phyloP scores from a whole-genome alignment of 1,140 invertebrate species.

The Hylaeus anthracinus region DNA sequence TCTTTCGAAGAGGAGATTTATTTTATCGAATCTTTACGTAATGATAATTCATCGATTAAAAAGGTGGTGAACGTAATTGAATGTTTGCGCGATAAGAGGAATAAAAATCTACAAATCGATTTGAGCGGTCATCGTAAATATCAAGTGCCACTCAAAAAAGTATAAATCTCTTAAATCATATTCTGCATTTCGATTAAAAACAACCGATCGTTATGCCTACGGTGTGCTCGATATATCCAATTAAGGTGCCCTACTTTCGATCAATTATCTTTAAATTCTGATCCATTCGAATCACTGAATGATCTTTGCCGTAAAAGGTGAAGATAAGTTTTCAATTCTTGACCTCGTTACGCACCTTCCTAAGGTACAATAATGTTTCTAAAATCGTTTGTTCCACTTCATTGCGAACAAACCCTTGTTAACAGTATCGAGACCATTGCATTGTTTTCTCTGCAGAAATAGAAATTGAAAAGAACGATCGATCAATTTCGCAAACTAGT shows the following conservation, averaged over 20 bases:
- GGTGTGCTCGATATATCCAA: conserved; percentile 18
- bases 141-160: not conserved
- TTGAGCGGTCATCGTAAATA: not conserved
- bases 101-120: not conserved
- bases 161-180: not conserved
- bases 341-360: not conserved
- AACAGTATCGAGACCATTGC: not conserved
- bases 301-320: conserved; percentile 25
- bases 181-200: not conserved
- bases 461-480: not conserved
- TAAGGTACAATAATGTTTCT: too few relatives aligned
- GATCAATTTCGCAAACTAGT: conserved; percentile 14
- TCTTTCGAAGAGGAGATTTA: not conserved
- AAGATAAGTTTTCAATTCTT: conserved; percentile 2
- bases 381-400: not conserved
- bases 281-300: conserved; percentile 33
- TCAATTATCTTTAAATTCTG: conserved; percentile 47
- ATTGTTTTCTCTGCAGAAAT: not conserved
- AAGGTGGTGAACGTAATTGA: too few relatives aligned
- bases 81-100: too few relatives aligned
- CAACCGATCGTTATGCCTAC: not conserved
- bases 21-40: too few relatives aligned
- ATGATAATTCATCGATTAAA: too few relatives aligned
- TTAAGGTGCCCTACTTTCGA: conserved; percentile 48
- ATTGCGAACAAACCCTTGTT: too few relatives aligned